Percentiles rank a stretch among this genome's conserved stretches.
phyloP scores from a whole-genome alignment of 2,797 vertebrate genomes.

The Falco novaeseelandiae region DNA sequence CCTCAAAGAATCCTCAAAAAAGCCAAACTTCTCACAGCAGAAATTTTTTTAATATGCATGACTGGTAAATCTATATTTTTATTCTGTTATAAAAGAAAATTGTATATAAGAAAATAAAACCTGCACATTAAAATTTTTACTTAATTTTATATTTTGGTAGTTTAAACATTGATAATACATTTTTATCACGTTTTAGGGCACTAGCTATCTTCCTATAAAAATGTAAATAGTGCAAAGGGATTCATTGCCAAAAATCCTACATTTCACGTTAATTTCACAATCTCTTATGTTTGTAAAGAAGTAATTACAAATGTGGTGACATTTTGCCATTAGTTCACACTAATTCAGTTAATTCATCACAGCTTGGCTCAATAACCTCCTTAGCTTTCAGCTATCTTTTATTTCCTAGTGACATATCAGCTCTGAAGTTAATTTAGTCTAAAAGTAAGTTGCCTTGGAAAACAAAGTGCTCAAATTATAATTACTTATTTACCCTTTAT shows the following conservation, averaged over 20 bases:
- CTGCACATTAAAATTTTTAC: background rate
- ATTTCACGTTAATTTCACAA: background rate
- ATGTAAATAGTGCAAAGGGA: background rate
- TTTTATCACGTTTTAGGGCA: background rate
- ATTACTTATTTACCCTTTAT: background rate
- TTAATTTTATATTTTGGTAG: background rate
- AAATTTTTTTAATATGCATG: background rate
- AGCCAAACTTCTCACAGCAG: background rate
- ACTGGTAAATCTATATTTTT: background rate
- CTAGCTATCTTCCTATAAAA: background rate
- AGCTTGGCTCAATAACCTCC: constrained; percentile 7
- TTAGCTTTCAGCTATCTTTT: background rate
- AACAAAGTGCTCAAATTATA: background rate
- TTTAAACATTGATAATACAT: background rate
- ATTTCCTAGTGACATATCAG: background rate
- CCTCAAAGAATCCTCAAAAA: background rate
- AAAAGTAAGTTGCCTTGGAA: background rate
- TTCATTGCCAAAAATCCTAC: background rate
- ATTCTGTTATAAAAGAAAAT: background rate
- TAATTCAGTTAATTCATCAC: constrained; percentile 38
- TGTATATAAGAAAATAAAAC: background rate
- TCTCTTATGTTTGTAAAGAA: background rate
- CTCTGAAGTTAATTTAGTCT: background rate
- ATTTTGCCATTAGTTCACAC: background rate
- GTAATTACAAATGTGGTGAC: background rate